These are phyloP conservation scores for Rhinogobius similis DNA, from an alignment of 2,113 vertebrate species.

Conservation along the genomic window DNA sequence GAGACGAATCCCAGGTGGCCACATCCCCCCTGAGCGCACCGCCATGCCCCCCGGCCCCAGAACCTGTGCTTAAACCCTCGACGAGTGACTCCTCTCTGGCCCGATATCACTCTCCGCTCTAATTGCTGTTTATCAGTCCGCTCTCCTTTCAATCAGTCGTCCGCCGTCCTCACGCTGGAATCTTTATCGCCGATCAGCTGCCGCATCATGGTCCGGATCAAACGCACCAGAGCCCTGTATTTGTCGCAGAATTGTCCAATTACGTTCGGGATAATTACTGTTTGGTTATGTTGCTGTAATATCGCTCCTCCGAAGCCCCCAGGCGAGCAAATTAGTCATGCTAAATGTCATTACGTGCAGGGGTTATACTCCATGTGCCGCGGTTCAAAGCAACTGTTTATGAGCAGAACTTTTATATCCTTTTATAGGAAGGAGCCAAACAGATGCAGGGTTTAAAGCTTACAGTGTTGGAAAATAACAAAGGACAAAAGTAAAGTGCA, in stretches of 20 bases:
- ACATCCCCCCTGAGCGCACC: slow-evolving; percentile 29
- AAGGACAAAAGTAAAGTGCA: too few relatives aligned
- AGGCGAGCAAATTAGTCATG: slow-evolving; percentile 62
- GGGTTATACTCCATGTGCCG: slow-evolving; percentile 55
- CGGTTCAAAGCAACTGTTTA: slow-evolving; percentile 50
- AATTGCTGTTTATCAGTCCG: slow-evolving; percentile 60
- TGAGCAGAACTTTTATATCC: slow-evolving; percentile 36
- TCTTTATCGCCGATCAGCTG: slow-evolving; percentile 24
- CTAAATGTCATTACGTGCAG: slow-evolving; percentile 53
- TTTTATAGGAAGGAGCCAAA: slow-evolving; percentile 1
- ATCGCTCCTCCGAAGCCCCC: slow-evolving; percentile 42
- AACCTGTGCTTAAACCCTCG: slow-evolving; percentile 49
- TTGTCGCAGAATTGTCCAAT: slow-evolving; percentile 37
- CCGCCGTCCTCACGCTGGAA: slow-evolving; percentile 40
- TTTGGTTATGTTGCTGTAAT: slow-evolving; percentile 50
- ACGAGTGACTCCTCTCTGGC: slow-evolving; percentile 49
- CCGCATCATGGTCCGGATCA: slow-evolving; percentile 36
- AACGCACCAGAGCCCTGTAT: slow-evolving; percentile 25
- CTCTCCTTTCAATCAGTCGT: slow-evolving; percentile 49
- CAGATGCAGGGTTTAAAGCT: not conserved
- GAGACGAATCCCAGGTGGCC: slow-evolving; percentile 46
- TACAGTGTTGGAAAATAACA: too few relatives aligned
- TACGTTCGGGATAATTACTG: slow-evolving; percentile 42
- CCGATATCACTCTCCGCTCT: slow-evolving; percentile 33
- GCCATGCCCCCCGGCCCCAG: slow-evolving; percentile 50